Evolutionary conservation across 2,797 vertebrate genomes (phyloP).

Genomic region (Poeciliopsis turneri): DNA sequence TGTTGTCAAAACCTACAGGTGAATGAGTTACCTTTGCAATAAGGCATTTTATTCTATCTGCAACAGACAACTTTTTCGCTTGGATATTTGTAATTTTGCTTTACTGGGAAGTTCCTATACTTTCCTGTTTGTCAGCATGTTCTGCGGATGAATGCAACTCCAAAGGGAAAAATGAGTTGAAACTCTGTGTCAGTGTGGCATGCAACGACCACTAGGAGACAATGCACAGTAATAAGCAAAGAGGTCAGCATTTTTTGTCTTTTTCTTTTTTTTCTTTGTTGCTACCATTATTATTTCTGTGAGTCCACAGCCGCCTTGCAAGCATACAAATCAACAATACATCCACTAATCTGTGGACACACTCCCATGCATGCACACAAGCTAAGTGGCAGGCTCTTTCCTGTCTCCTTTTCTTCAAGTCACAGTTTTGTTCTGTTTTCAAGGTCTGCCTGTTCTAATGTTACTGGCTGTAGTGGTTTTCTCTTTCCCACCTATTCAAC

Average conservation of each 20-base stretch:
- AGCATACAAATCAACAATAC: slow-evolving; percentile 1
- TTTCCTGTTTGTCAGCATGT: slow-evolving; percentile 62
- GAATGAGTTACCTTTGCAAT: slow-evolving; percentile 13
- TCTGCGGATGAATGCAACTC: slow-evolving; percentile 51
- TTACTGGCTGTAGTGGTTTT: slow-evolving; percentile 25
- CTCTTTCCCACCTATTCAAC: not conserved
- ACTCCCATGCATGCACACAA: slow-evolving; percentile 11
- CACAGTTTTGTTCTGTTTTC: slow-evolving; percentile 51
- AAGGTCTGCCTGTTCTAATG: slow-evolving; percentile 52
- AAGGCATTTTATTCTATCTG: slow-evolving; percentile 31
- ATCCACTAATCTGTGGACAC: not conserved
- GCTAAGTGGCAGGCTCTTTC: slow-evolving; percentile 44
- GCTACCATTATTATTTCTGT: slow-evolving; percentile 31
- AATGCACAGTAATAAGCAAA: slow-evolving; percentile 57
- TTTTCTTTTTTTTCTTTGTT: not conserved
- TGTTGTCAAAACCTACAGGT: not conserved
- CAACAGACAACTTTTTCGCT: slow-evolving; percentile 36
- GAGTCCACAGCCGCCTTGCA: slow-evolving; percentile 12
- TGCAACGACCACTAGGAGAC: slow-evolving; percentile 54
- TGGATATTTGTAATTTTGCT: slow-evolving; percentile 34
- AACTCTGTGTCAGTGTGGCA: slow-evolving; percentile 42
- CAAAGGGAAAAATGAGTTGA: slow-evolving; percentile 47
- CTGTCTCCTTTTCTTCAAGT: slow-evolving; percentile 23
- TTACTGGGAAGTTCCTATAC: slow-evolving; percentile 31
- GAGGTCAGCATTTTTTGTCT: slow-evolving; percentile 59